Conservation (phyloP, 2,797 vertebrate genomes). For the Cossypha heuglini region DNA sequence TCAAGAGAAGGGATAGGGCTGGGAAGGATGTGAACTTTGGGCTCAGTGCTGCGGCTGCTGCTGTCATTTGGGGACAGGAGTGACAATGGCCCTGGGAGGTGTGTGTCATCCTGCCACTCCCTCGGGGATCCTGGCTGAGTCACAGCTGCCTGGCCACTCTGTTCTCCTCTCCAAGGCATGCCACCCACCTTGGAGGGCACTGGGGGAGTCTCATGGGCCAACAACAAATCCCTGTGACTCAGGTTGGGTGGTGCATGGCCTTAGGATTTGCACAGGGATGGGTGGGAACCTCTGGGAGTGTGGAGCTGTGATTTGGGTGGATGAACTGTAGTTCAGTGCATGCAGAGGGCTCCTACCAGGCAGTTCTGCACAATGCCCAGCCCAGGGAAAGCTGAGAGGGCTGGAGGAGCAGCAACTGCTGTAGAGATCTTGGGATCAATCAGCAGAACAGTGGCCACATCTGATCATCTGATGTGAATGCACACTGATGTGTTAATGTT, state of each 20-base stretch:
- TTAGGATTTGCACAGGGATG: not conserved
- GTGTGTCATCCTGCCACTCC: not conserved
- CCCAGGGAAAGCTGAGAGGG: not conserved
- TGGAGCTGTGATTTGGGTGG: not conserved
- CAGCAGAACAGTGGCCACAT: not conserved
- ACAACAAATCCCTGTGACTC: not conserved
- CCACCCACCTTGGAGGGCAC: not conserved
- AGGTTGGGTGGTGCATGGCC: accelerated
- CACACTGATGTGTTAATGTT: not conserved
- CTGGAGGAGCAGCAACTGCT: not conserved
- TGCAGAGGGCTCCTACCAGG: not conserved
- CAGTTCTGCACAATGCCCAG: not conserved
- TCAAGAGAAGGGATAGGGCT: not conserved
- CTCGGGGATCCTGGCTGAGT: not conserved
- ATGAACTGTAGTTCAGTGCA: not conserved
- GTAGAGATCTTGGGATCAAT: not conserved
- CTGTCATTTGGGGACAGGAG: accelerated
- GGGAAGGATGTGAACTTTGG: not conserved
- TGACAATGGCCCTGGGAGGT: not conserved
- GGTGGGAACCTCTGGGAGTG: not conserved
- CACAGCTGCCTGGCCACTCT: not conserved
- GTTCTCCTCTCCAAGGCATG: not conserved
- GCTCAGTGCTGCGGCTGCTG: not conserved
- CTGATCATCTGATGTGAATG: not conserved
- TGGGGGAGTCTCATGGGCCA: not conserved